Evolutionary conservation across 2,888 invertebrate genomes (phyloP).

Genomic region (Mimachlamys varia): DNA sequence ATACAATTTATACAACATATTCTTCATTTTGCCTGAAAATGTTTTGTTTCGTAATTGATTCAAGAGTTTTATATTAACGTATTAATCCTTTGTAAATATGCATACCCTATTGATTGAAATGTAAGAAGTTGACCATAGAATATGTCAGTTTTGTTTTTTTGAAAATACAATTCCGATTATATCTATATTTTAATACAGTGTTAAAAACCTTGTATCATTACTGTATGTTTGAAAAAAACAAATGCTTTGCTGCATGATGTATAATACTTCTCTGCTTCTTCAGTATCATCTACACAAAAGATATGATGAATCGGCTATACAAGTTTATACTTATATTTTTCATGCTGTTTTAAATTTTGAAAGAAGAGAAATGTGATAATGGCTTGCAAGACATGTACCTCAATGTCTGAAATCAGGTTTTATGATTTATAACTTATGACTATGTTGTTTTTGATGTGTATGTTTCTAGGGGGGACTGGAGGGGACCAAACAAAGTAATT

Average conservation of each 20-base stretch:
- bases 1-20: neutral
- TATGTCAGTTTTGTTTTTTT: too few relatives aligned
- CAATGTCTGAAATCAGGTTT: slow-evolving; percentile 25
- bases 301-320: neutral
- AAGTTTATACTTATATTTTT: neutral
- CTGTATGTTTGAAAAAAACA: too few relatives aligned
- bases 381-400: slow-evolving; percentile 24
- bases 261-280: too few relatives aligned
- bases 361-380: neutral
- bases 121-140: neutral
- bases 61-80: neutral
- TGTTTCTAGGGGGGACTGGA: neutral
- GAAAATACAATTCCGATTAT: too few relatives aligned
- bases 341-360: neutral
- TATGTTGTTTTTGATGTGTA: neutral
- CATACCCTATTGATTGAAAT: neutral
- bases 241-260: too few relatives aligned
- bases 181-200: too few relatives aligned
- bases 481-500: too few relatives aligned
- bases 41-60: neutral
- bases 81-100: neutral
- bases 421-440: neutral
- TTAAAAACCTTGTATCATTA: too few relatives aligned
- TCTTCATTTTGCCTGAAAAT: neutral
- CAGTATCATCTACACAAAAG: too few relatives aligned